phyloP scores from a whole-genome alignment of 2,113 vertebrate genomes.

The Dicerorhinus sumatrensis region DNA sequence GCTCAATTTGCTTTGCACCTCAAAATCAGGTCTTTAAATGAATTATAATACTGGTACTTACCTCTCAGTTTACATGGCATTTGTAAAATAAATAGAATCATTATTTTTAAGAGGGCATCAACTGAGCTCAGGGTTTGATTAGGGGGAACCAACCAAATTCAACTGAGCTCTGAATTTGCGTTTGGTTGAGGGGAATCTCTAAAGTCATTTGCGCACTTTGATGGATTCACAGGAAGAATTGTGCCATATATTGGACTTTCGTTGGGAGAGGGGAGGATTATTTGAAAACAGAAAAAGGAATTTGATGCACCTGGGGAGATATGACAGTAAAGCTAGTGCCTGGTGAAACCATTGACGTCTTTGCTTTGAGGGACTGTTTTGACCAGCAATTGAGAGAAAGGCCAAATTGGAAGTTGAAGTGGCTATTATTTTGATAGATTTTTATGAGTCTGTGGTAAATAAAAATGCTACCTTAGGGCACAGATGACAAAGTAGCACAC shows the following conservation, averaged over 20 bases:
- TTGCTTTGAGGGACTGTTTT: not conserved
- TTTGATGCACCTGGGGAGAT: not conserved
- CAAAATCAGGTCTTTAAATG: not conserved
- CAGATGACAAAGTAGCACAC: not conserved
- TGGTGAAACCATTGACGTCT: rapidly evolving
- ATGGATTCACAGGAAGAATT: not conserved
- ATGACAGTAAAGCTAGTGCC: rapidly evolving
- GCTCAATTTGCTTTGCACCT: not conserved
- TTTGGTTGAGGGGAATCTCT: not conserved
- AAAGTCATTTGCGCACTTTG: not conserved
- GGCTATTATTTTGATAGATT: not conserved
- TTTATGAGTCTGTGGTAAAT: not conserved
- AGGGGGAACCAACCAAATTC: not conserved
- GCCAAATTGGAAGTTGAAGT: not conserved
- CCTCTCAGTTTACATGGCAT: not conserved
- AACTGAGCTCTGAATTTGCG: not conserved
- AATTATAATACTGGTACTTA: not conserved
- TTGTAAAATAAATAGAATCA: not conserved
- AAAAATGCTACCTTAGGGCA: not conserved
- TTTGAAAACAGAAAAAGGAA: not conserved
- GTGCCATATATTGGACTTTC: rapidly evolving
- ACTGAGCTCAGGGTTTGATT: not conserved
- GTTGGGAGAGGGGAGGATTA: not conserved
- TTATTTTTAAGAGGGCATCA: not conserved
- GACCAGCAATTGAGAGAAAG: not conserved